Conservation (phyloP, 2,113 vertebrate genomes). For the Nothoprocta pentlandii region DNA sequence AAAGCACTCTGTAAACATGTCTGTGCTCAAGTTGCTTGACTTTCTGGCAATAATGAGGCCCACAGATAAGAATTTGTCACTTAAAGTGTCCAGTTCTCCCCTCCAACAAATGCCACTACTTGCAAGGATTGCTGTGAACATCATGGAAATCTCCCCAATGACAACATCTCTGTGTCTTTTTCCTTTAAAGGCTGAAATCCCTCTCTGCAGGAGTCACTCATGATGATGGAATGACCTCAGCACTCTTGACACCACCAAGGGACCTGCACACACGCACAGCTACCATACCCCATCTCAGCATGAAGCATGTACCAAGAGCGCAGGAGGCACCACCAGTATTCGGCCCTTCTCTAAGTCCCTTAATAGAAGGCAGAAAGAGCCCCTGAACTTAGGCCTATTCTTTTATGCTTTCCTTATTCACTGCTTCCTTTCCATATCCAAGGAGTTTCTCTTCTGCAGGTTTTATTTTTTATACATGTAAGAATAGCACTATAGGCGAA, state of each 20-base stretch:
- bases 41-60: background rate
- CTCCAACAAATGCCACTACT: background rate
- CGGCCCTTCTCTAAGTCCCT: background rate
- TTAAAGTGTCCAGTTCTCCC: accelerated
- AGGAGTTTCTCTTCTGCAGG: background rate
- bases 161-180: accelerated
- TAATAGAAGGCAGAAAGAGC: background rate
- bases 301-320: background rate
- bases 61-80: background rate
- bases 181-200: background rate
- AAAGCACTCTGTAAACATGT: background rate
- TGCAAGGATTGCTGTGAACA: background rate
- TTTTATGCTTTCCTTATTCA: background rate
- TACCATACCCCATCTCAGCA: accelerated
- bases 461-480: background rate
- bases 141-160: background rate
- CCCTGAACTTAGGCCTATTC: background rate
- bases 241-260: background rate
- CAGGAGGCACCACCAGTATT: background rate
- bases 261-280: background rate
- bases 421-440: background rate
- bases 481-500: background rate
- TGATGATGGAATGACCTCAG: background rate
- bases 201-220: background rate
- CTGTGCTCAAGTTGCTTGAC: background rate